Conservation (phyloP, 2,113 vertebrate genomes). For the Grammomys dolichurus region DNA sequence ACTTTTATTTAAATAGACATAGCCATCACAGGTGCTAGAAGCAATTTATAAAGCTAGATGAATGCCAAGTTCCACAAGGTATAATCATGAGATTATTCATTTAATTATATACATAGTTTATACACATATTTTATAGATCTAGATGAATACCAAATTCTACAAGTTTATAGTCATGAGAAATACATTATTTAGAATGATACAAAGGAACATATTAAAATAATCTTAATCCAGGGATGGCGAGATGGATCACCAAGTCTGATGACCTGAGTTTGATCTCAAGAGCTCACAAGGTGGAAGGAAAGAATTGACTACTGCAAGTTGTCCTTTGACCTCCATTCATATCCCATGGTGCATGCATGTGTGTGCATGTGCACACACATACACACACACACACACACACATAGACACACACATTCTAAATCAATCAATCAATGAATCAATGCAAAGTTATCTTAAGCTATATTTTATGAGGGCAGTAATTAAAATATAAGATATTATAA, state of each 20-base stretch:
- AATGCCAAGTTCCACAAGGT: constrained; percentile 39
- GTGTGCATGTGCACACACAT: background rate
- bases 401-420: background rate
- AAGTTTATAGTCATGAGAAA: constrained; percentile 37
- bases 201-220: constrained; percentile 6
- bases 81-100: constrained; percentile 5
- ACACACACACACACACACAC: background rate
- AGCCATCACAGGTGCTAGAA: constrained; percentile 40
- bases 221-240: background rate
- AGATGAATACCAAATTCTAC: background rate
- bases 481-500: constrained; percentile 42
- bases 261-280: background rate
- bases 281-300: background rate
- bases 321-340: background rate
- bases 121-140: background rate
- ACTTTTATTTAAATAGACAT: constrained; percentile 61
- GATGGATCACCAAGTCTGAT: background rate
- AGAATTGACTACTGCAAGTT: background rate
- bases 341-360: background rate
- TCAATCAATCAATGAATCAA: background rate
- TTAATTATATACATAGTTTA: no score
- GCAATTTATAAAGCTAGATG: background rate
- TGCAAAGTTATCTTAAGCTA: background rate
- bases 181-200: background rate
- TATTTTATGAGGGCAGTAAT: constrained; percentile 49